A percentile compares a stretch with the other conserved stretches of the same genome.
These are phyloP conservation scores for Eidolon helvum DNA, from an alignment of 2,113 vertebrate genomes.

Conservation along the genomic window DNA sequence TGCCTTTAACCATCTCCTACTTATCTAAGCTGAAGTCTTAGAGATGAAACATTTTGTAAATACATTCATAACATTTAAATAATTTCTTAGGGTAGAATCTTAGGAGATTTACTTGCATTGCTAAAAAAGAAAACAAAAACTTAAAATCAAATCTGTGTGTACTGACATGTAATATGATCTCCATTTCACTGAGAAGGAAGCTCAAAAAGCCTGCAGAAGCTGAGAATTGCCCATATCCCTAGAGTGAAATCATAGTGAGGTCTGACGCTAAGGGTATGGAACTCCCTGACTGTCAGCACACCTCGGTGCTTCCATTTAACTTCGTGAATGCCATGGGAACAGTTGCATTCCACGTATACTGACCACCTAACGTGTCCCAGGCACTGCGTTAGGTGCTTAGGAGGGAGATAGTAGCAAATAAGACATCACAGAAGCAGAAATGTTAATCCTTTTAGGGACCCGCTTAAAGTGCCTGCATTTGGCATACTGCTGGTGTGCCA, in stretches of 20 bases:
- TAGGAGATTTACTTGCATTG: background rate
- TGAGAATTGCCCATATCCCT: fast-evolving
- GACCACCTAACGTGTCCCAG: background rate
- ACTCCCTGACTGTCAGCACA: background rate
- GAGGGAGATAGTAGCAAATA: background rate
- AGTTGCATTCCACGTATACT: background rate
- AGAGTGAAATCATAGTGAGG: background rate
- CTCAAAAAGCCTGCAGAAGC: background rate
- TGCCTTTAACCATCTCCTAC: background rate
- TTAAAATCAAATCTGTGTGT: background rate
- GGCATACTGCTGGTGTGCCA: background rate
- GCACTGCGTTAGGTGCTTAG: too few species aligned
- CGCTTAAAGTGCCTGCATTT: background rate
- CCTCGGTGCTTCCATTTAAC: background rate
- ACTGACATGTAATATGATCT: background rate
- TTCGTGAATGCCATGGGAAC: background rate
- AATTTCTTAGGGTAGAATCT: background rate
- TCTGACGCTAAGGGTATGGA: background rate
- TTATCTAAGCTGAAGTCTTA: background rate
- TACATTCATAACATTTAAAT: background rate
- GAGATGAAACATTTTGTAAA: background rate
- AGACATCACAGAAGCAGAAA: background rate
- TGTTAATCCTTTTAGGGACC: background rate
- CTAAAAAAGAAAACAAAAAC: background rate
- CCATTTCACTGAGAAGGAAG: background rate